Base-by-base conservation (phyloP, 1,140 invertebrate genomes). In the Dendrolimus kikuchii region DNA sequence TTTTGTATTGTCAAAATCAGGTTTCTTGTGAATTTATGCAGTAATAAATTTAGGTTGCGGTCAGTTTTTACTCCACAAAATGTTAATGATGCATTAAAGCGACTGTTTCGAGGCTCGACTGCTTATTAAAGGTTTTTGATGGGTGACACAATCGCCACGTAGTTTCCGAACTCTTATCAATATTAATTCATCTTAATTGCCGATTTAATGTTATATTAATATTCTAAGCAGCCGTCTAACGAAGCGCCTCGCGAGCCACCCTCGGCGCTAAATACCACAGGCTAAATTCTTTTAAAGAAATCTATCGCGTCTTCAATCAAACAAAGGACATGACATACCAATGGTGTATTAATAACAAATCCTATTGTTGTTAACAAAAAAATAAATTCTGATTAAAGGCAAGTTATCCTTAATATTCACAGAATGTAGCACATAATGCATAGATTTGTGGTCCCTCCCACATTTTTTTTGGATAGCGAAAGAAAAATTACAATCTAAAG, bases 181-280 rank as follows among this genome's bases (percentile, higher is more conserved):
- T 59, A 54, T 71, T 79, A 82, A 66, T 86, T 86, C 76, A 86
- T 86, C 82, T 83, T 86, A 86, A 86, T 86, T 81, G 82, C 70
- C 55, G 62, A 71, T 55, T 73, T 80, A 82, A 83, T 77, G 67
- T 71, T 60, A 66, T 68, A 78, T 84, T 86, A 80, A 74, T 74
- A 84, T 84, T 84, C 82, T 69, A 68, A 73, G 64, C 57, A 69
- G 57, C 50, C 59, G 64, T 56, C 67, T 60, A 61, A 57, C 67
- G 65, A 81, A 83, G 77, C 74, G 78, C 69, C 77, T 74, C 63
- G 62, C 60, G 71, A 77, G 74, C 74, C 79, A 77, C 80, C 71
- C 74, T 72, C 67, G 74, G 80, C 68, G 82, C 68, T 77, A 83
- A 81, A 78, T 81, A 77, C 76, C 66, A 64, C 74, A 55, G 53